Conservation (phyloP, 2,113 vertebrate genomes). For the Pangasianodon gigas region DNA sequence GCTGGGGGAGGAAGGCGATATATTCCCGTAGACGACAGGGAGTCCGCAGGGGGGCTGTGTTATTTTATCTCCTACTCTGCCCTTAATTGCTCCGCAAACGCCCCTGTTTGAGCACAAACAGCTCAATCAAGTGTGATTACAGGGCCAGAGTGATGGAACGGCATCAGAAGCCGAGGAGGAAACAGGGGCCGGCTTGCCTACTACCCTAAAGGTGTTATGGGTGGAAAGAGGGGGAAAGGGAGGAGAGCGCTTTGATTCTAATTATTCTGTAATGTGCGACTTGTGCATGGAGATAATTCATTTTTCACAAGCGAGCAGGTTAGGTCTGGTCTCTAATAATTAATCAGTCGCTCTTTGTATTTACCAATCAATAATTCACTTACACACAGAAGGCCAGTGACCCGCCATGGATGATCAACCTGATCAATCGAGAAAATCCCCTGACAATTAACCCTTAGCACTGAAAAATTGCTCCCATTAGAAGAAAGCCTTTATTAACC, state of each 20-base stretch:
- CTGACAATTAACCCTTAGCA: conserved; percentile 14
- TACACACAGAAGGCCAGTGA: conserved; percentile 22
- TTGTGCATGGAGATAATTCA: background rate
- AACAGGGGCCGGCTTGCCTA: conserved; percentile 21
- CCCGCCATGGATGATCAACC: conserved; percentile 27
- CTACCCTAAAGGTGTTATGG: conserved; percentile 29
- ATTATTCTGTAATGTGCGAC: background rate
- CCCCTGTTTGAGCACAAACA: conserved; percentile 50
- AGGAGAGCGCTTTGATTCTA: background rate
- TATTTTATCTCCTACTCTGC: conserved; percentile 41
- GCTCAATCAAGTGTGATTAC: conserved; percentile 53
- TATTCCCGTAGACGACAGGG: conserved; percentile 20
- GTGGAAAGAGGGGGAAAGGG: background rate
- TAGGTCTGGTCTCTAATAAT: background rate
- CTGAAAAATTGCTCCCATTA: conserved; percentile 16
- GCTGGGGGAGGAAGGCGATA: conserved; percentile 14
- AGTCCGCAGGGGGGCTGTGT: conserved; percentile 1
- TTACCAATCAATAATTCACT: conserved; percentile 40
- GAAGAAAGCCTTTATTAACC: background rate
- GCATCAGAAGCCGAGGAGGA: conserved; percentile 22
- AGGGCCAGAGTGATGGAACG: conserved; percentile 28
- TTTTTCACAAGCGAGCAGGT: background rate
- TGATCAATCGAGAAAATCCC: conserved; percentile 35
- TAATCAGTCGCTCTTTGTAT: conserved; percentile 12
- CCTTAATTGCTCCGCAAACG: conserved; percentile 51